phyloP scores from a whole-genome alignment of 2,888 invertebrate species.

The Dastarcus helophoroides region DNA sequence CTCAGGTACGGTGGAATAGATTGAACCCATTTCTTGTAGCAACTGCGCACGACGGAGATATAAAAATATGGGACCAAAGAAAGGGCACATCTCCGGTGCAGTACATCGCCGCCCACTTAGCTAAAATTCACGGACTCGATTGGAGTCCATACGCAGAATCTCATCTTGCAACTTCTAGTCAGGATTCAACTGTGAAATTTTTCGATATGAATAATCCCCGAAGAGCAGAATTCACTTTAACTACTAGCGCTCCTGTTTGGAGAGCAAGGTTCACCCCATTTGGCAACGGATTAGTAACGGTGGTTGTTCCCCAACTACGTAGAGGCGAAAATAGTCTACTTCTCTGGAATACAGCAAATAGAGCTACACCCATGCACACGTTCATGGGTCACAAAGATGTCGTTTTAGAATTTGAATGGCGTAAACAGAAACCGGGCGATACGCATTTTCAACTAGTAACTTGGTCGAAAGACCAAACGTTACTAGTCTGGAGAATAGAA shows the following conservation, averaged over 20 bases:
- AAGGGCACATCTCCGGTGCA: slow-evolving; percentile 79
- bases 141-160: slow-evolving; percentile 84
- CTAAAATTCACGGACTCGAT: slow-evolving; percentile 85
- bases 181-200: slow-evolving; percentile 91
- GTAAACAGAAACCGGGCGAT: slow-evolving; percentile 49
- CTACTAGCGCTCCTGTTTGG: slow-evolving; percentile 83
- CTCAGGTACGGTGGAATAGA: slow-evolving; percentile 89
- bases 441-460: slow-evolving; percentile 77
- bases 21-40: slow-evolving; percentile 74
- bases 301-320: slow-evolving; percentile 82
- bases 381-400: slow-evolving; percentile 92
- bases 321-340: slow-evolving; percentile 76
- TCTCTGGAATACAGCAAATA: slow-evolving; percentile 62
- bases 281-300: slow-evolving; percentile 83
- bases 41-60: slow-evolving; percentile 91
- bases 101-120: slow-evolving; percentile 86
- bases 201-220: slow-evolving; percentile 83
- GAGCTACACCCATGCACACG: slow-evolving; percentile 72
- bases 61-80: slow-evolving; percentile 91
- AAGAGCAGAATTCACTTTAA: slow-evolving; percentile 72
- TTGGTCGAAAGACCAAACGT: slow-evolving; percentile 89
- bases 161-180: slow-evolving; percentile 82
- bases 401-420: slow-evolving; percentile 91
- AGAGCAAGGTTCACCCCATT: slow-evolving; percentile 71
- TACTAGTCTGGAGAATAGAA: slow-evolving; percentile 85